Evolutionary conservation across 2,797 vertebrate genomes (phyloP).

Genomic region (Myotis planiceps): DNA sequence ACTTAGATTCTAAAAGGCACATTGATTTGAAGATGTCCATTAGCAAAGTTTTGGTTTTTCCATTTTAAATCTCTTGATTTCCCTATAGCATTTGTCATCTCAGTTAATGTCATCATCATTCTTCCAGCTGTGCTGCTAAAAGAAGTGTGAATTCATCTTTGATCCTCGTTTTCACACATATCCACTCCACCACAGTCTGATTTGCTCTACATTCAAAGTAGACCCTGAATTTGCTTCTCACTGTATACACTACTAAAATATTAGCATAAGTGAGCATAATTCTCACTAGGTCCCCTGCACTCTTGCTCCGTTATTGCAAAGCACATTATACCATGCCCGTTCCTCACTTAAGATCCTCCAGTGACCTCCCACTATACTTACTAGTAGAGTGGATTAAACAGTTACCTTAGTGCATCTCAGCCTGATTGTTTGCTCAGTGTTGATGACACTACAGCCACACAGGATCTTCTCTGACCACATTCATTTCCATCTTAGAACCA

Average conservation of each 20-base stretch:
- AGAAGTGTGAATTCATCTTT: background rate
- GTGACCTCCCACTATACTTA: background rate
- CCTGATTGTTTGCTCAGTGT: background rate
- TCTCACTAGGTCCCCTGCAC: background rate
- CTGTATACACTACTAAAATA: background rate
- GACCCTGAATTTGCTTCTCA: background rate
- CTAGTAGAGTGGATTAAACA: background rate
- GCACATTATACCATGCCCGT: rapidly evolving
- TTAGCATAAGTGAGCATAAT: rapidly evolving
- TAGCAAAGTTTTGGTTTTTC: background rate
- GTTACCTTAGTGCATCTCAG: background rate
- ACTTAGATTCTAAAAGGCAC: background rate
- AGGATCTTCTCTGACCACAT: background rate
- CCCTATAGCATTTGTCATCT: rapidly evolving
- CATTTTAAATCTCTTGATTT: background rate
- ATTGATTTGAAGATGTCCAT: background rate
- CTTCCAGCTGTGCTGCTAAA: too few relatives aligned
- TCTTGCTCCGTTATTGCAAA: background rate
- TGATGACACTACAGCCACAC: background rate
- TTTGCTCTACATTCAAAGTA: background rate
- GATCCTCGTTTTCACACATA: background rate
- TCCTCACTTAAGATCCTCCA: background rate
- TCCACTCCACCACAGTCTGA: background rate
- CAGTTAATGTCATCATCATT: background rate
- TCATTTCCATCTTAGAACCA: background rate